Evolutionary conservation across 1,140 invertebrate genomes (phyloP), one percentile per base, ranked within the genome.

Genomic region (Mamestra configurata): DNA sequence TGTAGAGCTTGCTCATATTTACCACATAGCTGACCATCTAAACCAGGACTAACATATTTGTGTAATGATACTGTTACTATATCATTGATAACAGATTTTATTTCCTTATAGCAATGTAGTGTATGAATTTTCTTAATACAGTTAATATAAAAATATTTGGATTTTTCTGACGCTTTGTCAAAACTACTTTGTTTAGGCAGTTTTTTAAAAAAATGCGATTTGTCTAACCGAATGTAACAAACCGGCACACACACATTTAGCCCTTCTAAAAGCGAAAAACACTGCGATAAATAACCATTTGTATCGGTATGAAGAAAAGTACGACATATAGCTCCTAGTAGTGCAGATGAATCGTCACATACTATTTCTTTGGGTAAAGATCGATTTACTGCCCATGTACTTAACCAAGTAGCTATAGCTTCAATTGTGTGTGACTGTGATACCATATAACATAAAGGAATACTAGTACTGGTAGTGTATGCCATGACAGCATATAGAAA

Each of bases 11-110:
- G 51, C 6, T 53, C 15, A 57, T 27, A 24, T 57, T 57, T 57
- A 22, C 18, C 18, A 24, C 20, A 57, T 57, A 18, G 18, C 18
- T 57, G 53, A 22, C 53, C 53, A 27, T 27, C 53, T 11, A 57
- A 57, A 57, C 18, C 53, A 10, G 18, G 53, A 18, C 6, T 57
- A 18, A 57, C 22, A 57, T 57, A 57, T 57, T 57, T 18, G 22
- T 57, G 22, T 57, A 57, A 24, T 24, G 53, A 57, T 57, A 57
- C 53, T 24, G 53, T 57, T 18, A 57, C 22, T 15, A 57, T 57
- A 57, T 57, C 46, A n/a, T 57, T 57, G 53, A 24, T 57, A 18
- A 24, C 11, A 24, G 4, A 24, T 57, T 57, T 10, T 10, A 7
- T 13, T 57, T 24, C 53, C 6, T 57, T 20, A 22, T 53, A 53